These are phyloP conservation scores for Struthidea cinerea DNA, from an alignment of 2,113 vertebrate species.

Conservation along the genomic window DNA sequence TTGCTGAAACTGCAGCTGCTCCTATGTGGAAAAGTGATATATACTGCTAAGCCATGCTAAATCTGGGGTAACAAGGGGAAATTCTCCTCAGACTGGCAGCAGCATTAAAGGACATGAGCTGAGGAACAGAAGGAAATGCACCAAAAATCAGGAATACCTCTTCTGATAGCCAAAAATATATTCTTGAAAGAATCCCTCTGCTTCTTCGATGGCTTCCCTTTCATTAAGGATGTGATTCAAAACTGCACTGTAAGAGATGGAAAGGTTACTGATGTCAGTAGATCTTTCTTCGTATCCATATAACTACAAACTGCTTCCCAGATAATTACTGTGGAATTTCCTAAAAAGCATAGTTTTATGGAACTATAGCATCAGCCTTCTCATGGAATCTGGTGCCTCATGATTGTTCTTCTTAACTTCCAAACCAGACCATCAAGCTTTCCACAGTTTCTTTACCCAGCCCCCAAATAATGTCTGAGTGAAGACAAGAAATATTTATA, in stretches of 20 bases:
- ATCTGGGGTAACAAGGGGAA: background rate
- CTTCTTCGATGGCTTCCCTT: background rate
- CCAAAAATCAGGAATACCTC: background rate
- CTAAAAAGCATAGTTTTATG: background rate
- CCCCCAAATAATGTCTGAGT: background rate
- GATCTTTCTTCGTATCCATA: accelerated
- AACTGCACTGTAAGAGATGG: background rate
- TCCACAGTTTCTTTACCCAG: background rate
- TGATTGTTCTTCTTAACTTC: background rate
- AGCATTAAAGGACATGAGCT: background rate
- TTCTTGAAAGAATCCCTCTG: background rate
- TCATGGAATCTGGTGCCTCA: background rate
- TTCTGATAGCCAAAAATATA: background rate
- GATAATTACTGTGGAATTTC: background rate
- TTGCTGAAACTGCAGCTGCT: background rate
- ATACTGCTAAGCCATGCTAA: background rate
- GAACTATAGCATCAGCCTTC: background rate
- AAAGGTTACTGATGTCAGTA: background rate
- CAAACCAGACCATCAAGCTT: accelerated
- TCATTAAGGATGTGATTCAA: background rate
- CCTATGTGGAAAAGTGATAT: background rate
- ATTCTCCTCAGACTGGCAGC: background rate
- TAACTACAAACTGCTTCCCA: background rate
- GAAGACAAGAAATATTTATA: background rate
- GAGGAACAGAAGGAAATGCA: background rate